phyloP scores from a whole-genome alignment of 2,888 invertebrate genomes.

The Lacanobia oleracea region DNA sequence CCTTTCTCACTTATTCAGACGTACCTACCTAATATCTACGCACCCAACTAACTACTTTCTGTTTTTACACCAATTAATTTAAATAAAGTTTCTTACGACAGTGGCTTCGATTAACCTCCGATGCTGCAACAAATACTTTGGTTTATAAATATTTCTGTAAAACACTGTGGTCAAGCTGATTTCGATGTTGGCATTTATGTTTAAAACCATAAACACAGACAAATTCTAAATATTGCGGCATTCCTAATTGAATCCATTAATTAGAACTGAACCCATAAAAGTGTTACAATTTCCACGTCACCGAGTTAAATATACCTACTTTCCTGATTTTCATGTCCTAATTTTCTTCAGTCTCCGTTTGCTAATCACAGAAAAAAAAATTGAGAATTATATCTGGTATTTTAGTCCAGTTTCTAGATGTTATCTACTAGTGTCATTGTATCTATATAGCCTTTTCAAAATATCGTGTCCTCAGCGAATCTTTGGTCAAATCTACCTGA shows the following conservation, averaged over 20 bases:
- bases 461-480: constrained; percentile 8
- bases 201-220: not conserved
- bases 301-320: not conserved
- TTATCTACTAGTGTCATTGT: not conserved
- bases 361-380: not conserved
- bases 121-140: not conserved
- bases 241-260: not conserved
- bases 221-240: not conserved
- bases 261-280: not conserved
- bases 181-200: not conserved
- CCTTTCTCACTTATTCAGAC: constrained; percentile 22
- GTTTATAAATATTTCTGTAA: constrained; percentile 13
- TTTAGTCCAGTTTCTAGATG: not conserved
- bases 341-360: no score
- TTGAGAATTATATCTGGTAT: no score
- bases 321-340: no score
- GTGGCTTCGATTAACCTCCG: constrained; percentile 4
- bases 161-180: not conserved
- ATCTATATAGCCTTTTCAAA: not conserved
- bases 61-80: constrained; percentile 39
- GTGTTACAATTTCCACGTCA: not conserved
- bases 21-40: constrained; percentile 3
- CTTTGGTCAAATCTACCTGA: not conserved
- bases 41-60: constrained; percentile 49
- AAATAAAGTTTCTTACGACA: constrained; percentile 38